These are phyloP conservation scores for Hypomecis punctinalis DNA, from an alignment of 2,888 invertebrate species.

Conservation along the genomic window DNA sequence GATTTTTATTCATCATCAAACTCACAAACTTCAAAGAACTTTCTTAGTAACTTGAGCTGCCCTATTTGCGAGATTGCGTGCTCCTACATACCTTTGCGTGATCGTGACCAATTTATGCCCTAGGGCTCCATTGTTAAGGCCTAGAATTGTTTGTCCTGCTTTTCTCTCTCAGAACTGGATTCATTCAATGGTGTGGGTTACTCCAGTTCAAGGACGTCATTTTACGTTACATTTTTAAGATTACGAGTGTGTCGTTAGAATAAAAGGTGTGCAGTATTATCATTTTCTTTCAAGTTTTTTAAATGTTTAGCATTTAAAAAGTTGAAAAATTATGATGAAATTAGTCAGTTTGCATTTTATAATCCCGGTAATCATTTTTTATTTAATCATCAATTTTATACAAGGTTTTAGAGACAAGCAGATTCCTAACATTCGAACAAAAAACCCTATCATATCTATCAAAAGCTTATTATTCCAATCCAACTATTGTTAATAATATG, in stretches of 20 bases:
- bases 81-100: conserved; percentile 23
- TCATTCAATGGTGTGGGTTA: conserved; percentile 52
- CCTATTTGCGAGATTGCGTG: conserved; percentile 30
- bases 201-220: conserved; percentile 71
- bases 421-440: too few relatives aligned
- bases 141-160: conserved; percentile 13
- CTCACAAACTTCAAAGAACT: conserved; percentile 2
- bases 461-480: not conserved
- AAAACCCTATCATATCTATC: too few relatives aligned
- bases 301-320: too few relatives aligned
- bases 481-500: not conserved
- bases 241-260: conserved; percentile 27
- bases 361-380: too few relatives aligned
- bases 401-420: too few relatives aligned
- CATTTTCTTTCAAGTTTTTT: too few relatives aligned
- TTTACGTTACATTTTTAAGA: conserved; percentile 55
- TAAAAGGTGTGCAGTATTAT: not conserved
- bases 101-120: conserved; percentile 7
- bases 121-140: conserved; percentile 17
- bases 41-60: conserved; percentile 25
- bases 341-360: too few relatives aligned
- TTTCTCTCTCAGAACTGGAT: conserved; percentile 35
- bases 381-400: too few relatives aligned
- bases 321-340: too few relatives aligned
- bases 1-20: not conserved